Percentiles rank a stretch among this genome's conserved stretches.
Evolutionary conservation across 2,888 invertebrate species (phyloP).

Genomic region (Eudemis profundana): DNA sequence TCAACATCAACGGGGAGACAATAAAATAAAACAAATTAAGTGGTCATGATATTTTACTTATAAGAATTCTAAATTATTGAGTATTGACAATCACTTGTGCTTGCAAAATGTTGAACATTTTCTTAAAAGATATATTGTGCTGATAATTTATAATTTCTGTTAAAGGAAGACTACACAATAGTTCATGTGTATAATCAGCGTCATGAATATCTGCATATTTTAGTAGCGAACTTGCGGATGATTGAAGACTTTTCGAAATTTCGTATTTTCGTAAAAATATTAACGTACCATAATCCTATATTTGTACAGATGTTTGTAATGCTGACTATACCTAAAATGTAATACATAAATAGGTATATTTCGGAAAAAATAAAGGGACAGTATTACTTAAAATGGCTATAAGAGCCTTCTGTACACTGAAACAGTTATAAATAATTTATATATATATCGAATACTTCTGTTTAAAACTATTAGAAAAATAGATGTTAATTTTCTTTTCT

Average conservation of each 20-base stretch:
- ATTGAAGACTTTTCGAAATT: not conserved
- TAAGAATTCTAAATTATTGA: slow-evolving; percentile 38
- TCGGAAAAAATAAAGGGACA: slow-evolving; percentile 10
- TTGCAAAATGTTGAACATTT: slow-evolving; percentile 39
- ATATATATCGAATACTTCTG: slow-evolving; percentile 45
- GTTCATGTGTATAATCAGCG: slow-evolving; percentile 9
- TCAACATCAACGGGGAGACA: not conserved
- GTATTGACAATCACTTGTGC: slow-evolving; percentile 40
- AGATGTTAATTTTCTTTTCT: slow-evolving; percentile 50
- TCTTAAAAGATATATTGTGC: slow-evolving; percentile 29
- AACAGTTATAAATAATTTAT: slow-evolving; percentile 17
- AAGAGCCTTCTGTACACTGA: slow-evolving; percentile 9
- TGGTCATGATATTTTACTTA: slow-evolving; percentile 34
- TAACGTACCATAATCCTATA: not conserved
- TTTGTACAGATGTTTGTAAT: not conserved
- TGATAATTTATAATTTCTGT: slow-evolving; percentile 47
- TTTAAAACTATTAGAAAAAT: slow-evolving; percentile 58
- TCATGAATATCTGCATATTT: not conserved
- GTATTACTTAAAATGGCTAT: slow-evolving; percentile 4
- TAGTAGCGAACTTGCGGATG: not conserved
- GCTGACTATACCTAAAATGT: not conserved
- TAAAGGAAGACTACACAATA: slow-evolving; percentile 68
- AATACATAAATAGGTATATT: too few relatives aligned
- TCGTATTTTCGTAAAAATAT: not conserved
- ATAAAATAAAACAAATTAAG: slow-evolving; percentile 9